These are phyloP conservation scores for Andrena hattorfiana DNA, from an alignment of 2,888 invertebrate genomes.

Conservation along the genomic window DNA sequence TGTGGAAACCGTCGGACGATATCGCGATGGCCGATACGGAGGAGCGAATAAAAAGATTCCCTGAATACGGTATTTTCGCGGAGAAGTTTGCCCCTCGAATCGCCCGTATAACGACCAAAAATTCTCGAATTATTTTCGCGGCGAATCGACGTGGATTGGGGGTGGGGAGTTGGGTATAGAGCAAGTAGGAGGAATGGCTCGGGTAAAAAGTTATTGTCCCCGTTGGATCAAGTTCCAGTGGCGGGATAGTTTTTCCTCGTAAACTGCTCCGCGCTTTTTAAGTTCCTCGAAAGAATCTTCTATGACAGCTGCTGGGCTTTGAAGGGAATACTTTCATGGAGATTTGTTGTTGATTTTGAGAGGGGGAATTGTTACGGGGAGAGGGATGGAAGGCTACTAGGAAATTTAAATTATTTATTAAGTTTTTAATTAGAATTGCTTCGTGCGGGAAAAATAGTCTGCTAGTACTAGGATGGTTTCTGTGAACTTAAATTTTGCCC, in stretches of 20 bases:
- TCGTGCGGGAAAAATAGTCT: too few species aligned
- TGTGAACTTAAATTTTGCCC: too few species aligned
- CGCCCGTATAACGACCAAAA: conserved; percentile 56
- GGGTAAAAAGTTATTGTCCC: conserved; percentile 44
- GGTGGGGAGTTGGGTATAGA: neutral
- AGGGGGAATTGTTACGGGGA: too few species aligned
- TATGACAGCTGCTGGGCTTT: too few species aligned
- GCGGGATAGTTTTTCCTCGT: conserved; percentile 15
- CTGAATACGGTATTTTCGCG: conserved; percentile 47
- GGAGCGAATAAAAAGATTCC: conserved; percentile 51
- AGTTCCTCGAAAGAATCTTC: neutral
- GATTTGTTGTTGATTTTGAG: too few species aligned
- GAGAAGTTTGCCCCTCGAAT: conserved; percentile 46
- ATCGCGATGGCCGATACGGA: conserved; percentile 28
- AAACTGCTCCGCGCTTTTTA: neutral
- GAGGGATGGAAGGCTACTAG: too few species aligned
- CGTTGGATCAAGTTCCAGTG: conserved; percentile 16
- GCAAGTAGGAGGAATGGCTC: neutral
- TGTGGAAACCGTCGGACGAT: conserved; percentile 41
- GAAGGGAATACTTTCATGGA: too few species aligned
- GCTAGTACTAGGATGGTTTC: too few species aligned
- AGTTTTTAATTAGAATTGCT: too few species aligned
- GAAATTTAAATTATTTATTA: too few species aligned
- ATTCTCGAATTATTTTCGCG: conserved; percentile 63
- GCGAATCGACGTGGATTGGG: conserved; percentile 2